Conservation (phyloP, 2,888 invertebrate species). For the Aleiodes alternator region DNA sequence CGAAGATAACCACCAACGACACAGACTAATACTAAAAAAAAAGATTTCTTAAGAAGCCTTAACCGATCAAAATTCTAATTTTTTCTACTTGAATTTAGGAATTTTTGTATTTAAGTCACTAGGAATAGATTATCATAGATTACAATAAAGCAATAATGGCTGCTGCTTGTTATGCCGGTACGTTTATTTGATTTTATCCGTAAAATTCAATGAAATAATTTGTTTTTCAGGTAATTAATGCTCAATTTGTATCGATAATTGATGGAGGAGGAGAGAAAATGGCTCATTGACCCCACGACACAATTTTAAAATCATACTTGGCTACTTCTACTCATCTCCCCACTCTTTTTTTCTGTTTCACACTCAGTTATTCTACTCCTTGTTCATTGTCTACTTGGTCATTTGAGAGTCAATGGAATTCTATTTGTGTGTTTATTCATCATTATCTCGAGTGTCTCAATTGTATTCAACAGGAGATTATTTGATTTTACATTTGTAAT, state of each 20-base stretch:
- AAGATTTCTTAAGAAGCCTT: conserved; percentile 24
- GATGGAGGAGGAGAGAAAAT: conserved; percentile 2
- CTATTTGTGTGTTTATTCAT: conserved; percentile 27
- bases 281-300: conserved; percentile 51
- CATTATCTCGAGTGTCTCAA: no score
- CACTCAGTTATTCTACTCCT: background rate
- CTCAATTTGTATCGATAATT: conserved; percentile 31
- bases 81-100: background rate
- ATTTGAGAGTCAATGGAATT: conserved; percentile 32
- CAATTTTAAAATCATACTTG: conserved; percentile 12
- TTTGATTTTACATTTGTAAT: no score
- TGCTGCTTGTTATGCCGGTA: conserved; percentile 71
- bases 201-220: no score
- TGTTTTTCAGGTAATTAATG: no score
- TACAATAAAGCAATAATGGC: conserved; percentile 63
- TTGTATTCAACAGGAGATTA: no score
- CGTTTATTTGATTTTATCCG: conserved; percentile 48
- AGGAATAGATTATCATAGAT: no score
- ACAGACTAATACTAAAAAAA: background rate
- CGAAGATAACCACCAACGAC: conserved; percentile 43
- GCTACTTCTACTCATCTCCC: no score
- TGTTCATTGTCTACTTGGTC: conserved; percentile 19
- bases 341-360: background rate
- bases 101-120: no score
- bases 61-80: conserved; percentile 1